These are phyloP conservation scores for Mormyrus proboscirostris DNA, from an alignment of 2,797 vertebrate species.

Conservation along the genomic window DNA sequence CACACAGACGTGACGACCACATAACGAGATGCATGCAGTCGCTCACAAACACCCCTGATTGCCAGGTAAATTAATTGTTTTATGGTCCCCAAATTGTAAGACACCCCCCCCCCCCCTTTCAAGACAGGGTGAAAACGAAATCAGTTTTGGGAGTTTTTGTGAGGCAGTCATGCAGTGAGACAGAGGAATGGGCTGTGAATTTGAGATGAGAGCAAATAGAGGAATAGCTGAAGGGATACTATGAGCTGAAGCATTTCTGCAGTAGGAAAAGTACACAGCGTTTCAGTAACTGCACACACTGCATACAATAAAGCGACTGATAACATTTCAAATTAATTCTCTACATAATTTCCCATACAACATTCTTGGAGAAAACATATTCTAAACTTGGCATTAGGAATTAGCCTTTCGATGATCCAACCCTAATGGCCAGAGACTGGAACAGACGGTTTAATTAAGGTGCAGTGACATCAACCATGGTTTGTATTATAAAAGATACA, in stretches of 20 bases:
- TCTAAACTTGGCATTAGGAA: background rate
- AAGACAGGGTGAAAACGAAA: background rate
- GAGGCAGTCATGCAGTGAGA: background rate
- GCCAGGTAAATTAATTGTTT: background rate
- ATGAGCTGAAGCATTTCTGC: background rate
- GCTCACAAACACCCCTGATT: background rate
- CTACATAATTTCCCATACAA: background rate
- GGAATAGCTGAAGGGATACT: background rate
- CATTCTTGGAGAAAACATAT: background rate
- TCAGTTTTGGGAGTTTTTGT: background rate
- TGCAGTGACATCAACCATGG: background rate
- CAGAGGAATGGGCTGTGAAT: background rate
- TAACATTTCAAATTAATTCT: background rate
- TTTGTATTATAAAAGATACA: background rate
- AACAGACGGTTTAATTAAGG: background rate
- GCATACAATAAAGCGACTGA: background rate
- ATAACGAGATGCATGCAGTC: background rate
- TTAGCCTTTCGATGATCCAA: background rate
- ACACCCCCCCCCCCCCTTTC: background rate
- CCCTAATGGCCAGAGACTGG: background rate
- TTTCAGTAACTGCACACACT: background rate
- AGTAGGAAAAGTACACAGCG: background rate
- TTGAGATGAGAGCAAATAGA: background rate
- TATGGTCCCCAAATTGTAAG: background rate
- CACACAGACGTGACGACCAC: background rate